phyloP scores from a whole-genome alignment of 1,140 invertebrate genomes.

The Campoletis sonorensis region DNA sequence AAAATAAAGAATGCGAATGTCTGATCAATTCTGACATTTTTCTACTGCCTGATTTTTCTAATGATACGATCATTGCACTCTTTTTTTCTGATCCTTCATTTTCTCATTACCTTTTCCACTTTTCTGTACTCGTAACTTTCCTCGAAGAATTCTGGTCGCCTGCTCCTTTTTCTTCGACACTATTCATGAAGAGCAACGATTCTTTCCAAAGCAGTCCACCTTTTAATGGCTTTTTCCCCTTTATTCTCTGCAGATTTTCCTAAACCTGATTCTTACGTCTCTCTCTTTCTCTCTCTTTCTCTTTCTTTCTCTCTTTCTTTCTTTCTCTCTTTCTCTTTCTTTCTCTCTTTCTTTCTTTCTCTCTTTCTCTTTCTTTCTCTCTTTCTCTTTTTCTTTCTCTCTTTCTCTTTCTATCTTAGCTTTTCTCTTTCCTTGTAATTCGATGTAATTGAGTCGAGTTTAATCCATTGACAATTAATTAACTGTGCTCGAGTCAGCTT shows the following conservation, averaged over 20 bases:
- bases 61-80: not conserved
- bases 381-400: not conserved
- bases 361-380: not conserved
- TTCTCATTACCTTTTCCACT: conserved; percentile 18
- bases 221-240: conserved; percentile 6
- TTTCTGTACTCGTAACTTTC: not conserved
- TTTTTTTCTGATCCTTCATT: conserved; percentile 14
- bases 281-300: not conserved
- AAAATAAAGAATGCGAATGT: not conserved
- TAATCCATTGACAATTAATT: conserved; percentile 33
- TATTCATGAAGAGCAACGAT: conserved; percentile 17
- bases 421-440: not conserved
- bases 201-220: conserved; percentile 5
- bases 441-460: conserved; percentile 45
- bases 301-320: conserved; percentile 15
- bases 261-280: too few species aligned
- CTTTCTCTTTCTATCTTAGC: conserved; percentile 3
- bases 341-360: conserved; percentile 18
- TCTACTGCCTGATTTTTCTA: not conserved
- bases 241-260: not conserved
- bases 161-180: not conserved
- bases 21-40: conserved; percentile 28
- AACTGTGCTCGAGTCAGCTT: conserved; percentile 22
- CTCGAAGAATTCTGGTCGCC: not conserved
- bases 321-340: not conserved